Conservation (phyloP, 2,797 vertebrate species). For the Pterois miles region DNA sequence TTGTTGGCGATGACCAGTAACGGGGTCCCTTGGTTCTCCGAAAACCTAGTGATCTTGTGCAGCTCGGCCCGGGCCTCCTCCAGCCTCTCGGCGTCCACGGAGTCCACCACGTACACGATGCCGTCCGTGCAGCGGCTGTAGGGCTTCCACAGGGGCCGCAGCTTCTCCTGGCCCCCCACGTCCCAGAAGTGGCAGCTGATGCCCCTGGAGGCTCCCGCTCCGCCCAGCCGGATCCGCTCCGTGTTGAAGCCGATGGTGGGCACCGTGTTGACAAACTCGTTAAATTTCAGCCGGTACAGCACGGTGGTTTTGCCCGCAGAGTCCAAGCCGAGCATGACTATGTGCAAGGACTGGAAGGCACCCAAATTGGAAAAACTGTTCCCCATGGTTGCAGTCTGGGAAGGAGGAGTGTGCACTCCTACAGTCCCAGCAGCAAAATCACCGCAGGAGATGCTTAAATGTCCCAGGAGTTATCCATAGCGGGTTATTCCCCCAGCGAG, state of each 20-base stretch:
- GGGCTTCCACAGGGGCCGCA: conserved; percentile 97
- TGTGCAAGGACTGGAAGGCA: conserved; percentile 96
- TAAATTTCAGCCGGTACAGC: conserved; percentile 95
- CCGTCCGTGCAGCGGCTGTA: conserved; percentile 98
- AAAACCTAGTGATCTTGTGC: conserved; percentile 96
- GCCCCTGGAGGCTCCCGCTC: conserved; percentile 88
- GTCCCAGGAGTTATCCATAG: conserved; percentile 32
- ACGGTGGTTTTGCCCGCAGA: conserved; percentile 98
- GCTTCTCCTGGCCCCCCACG: conserved; percentile 97
- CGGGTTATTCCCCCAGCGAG: background rate
- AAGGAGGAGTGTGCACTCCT: conserved; percentile 4
- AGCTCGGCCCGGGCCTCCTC: conserved; percentile 97
- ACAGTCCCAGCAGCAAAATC: background rate
- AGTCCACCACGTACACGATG: conserved; percentile 99
- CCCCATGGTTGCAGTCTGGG: conserved; percentile 84
- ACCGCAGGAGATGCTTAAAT: conserved; percentile 22
- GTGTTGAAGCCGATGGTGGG: conserved; percentile 99
- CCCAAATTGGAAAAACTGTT: conserved; percentile 94
- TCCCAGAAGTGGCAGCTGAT: conserved; percentile 99
- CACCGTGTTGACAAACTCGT: conserved; percentile 98
- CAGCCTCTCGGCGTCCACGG: conserved; percentile 94
- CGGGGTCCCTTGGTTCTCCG: conserved; percentile 96
- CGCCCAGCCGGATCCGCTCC: conserved; percentile 93
- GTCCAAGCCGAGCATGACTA: conserved; percentile 97
- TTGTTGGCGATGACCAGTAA: conserved; percentile 98